Base-by-base conservation (phyloP, 2,113 vertebrate species). In the Xerus inauris region DNA sequence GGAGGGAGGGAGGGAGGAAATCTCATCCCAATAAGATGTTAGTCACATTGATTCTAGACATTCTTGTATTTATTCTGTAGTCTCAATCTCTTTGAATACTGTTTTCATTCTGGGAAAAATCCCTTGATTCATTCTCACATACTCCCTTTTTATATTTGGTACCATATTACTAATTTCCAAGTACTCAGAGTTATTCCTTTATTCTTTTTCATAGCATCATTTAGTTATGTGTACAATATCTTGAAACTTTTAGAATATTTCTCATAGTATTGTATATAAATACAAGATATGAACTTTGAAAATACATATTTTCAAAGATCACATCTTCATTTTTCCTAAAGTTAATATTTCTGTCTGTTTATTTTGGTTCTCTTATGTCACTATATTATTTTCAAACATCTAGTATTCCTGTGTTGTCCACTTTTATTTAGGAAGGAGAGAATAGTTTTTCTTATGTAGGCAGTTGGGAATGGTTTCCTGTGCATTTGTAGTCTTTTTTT, bases 41-140 rank as follows among this genome's bases (percentile, higher is more conserved):
- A 77, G 24, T 47, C 5, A 28, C 47, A 5, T 28, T 93, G 20
- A 82, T 76, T 62, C 1, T 88, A 76, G 19, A 8, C 87, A 62
- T 90, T 87, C 4, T 3, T 76, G 47, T 75, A 8, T 59, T 77
- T 96, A 77, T 51, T 80, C 4, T 82, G 20, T 65, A 94, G 17
- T 73, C 14, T 51, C 9, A 42, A 38, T 35, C 40, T 64, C n/a
- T 89, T 82, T 69, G 20, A 86, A 89, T 69, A 85, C 9, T 65
- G 84, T 62, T 81, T 95, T 87, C 30, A 73, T 87, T 90, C 14
- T 79, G 49, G 26, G 20, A 90, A 73, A 73, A 40, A 59, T 89
- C 14, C 22, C 35, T 93, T 71, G 13, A 84, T 22, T 67, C 8
- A 12, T 65, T 91, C 26, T 90, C 93, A 71, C 4, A 72, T 35